Conservation (phyloP, 2,888 invertebrate species). For the Heliothis peltigera region DNA sequence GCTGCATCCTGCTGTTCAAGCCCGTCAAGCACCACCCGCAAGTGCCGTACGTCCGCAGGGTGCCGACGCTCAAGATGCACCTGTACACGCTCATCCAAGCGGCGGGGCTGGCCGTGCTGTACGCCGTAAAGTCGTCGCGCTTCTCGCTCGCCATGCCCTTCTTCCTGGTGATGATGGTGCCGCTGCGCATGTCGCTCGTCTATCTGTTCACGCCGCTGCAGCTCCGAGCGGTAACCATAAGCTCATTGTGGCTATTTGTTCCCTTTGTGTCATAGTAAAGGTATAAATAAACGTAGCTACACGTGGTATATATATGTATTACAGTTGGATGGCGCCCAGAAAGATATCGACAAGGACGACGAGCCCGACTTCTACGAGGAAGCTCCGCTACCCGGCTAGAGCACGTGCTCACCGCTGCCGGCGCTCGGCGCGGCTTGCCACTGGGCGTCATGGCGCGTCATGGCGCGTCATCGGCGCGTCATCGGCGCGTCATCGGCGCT, state of each 20-base stretch:
- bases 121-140: constrained; percentile 96
- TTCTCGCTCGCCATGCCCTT: constrained; percentile 98
- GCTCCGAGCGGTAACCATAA: constrained; percentile 93
- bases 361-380: constrained; percentile 98
- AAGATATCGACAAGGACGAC: constrained; percentile 94
- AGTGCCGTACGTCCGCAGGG: constrained; percentile 96
- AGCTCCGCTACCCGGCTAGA: constrained; percentile 94
- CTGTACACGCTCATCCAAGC: constrained; percentile 96
- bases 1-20: constrained; percentile 96
- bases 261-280: background rate
- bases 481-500: no score
- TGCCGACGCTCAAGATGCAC: constrained; percentile 97
- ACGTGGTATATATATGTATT: constrained; percentile 17
- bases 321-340: constrained; percentile 96
- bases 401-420: background rate
- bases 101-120: constrained; percentile 93
- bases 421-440: no score
- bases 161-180: constrained; percentile 97
- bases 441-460: no score
- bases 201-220: constrained; percentile 95
- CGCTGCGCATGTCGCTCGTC: constrained; percentile 93
- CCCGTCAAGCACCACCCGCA: constrained; percentile 99
- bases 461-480: no score
- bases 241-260: background rate
- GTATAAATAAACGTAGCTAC: constrained; percentile 20